Percentiles rank a stretch among this genome's conserved stretches.
phyloP scores from a whole-genome alignment of 2,797 vertebrate species.

The Anas georgica region DNA sequence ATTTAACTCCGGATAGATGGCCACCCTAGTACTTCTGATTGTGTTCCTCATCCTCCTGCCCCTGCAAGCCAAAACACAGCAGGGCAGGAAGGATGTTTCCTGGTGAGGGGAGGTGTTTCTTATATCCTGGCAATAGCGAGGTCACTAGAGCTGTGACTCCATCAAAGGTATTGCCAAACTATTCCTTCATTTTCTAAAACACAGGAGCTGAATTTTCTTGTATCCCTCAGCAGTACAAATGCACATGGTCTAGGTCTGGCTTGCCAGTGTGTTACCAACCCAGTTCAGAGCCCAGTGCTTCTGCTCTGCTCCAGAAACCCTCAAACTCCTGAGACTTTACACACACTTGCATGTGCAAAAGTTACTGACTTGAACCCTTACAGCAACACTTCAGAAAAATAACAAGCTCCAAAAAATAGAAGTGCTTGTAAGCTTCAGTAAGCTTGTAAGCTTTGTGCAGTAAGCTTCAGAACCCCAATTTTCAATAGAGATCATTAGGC shows the following conservation, averaged over 20 bases:
- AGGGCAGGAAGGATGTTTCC: not conserved
- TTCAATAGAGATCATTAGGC: not conserved
- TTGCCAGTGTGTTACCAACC: not conserved
- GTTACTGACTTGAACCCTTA: not conserved
- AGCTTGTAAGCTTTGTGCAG: too few relatives aligned
- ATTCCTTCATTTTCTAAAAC: not conserved
- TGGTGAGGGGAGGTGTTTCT: not conserved
- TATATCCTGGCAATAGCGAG: not conserved
- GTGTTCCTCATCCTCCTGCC: not conserved
- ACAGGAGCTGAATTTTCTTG: not conserved
- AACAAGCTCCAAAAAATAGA: not conserved
- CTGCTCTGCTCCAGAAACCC: accelerated
- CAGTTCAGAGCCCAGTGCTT: not conserved
- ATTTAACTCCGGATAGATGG: not conserved
- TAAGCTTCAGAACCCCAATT: not conserved
- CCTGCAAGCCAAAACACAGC: not conserved
- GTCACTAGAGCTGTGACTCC: not conserved
- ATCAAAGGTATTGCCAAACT: not conserved
- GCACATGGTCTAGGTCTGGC: not conserved
- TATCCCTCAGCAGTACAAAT: not conserved
- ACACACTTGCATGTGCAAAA: not conserved
- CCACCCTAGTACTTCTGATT: not conserved
- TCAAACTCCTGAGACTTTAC: not conserved
- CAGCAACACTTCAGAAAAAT: not conserved
- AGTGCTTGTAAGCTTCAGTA: not conserved